A percentile compares a stretch with the other conserved stretches of the same genome.
phyloP scores from a whole-genome alignment of 2,797 vertebrate genomes.

The Pantherophis alleghaniensis region DNA sequence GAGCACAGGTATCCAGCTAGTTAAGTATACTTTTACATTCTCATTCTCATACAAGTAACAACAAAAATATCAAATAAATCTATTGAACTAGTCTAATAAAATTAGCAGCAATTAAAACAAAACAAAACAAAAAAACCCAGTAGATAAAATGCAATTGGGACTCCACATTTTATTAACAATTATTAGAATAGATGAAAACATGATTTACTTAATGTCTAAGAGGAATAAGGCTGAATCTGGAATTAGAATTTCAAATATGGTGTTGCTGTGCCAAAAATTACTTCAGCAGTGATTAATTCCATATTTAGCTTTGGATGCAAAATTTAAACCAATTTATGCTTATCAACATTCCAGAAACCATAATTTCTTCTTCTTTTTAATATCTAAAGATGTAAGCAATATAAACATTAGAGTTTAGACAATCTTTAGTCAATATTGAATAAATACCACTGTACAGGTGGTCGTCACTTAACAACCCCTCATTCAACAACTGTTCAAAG shows the following conservation, averaged over 20 bases:
- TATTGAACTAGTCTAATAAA: background rate
- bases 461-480: background rate
- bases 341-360: background rate
- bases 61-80: background rate
- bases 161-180: background rate
- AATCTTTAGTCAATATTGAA: background rate
- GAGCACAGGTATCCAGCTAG: too few relatives aligned
- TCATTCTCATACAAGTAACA: background rate
- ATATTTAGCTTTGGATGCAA: background rate
- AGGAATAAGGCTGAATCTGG: background rate
- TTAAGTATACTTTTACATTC: background rate
- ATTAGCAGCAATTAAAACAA: background rate
- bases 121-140: background rate
- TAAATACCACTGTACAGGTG: background rate
- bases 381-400: background rate
- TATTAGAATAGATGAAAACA: background rate
- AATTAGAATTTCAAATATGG: background rate
- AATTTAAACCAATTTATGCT: background rate
- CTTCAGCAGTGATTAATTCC: background rate
- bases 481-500: background rate
- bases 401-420: background rate
- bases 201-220: background rate
- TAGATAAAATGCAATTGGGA: background rate
- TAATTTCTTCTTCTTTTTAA: background rate
- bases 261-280: background rate